Evolutionary conservation across 2,113 vertebrate species (phyloP), one percentile per base, ranked within the genome.

Genomic region (Corapipo altera): DNA sequence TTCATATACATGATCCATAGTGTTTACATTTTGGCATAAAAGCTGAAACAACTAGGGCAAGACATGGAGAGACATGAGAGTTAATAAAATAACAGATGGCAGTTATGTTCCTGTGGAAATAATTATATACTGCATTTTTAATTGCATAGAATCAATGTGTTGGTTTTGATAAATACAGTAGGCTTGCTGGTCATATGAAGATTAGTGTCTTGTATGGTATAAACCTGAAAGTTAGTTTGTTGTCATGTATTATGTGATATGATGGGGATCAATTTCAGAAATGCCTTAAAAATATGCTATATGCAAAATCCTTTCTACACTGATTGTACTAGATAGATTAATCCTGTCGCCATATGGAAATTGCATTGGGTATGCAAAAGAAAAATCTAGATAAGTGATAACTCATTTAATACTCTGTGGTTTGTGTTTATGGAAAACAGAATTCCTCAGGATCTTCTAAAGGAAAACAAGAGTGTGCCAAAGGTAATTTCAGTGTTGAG

Each of bases 351-450:
- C 79, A 84, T 89, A 74, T 94, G 89, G 91, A 85, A 96, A 92
- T 95, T 75, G 79, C 59, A 85, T 92, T 75, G 74, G 23, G 19
- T 44, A 64, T 28, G 65, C 81, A 88, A 79, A 96, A 87, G 59
- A 89, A 96, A 81, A 85, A 75, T 82, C 44, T 85, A 88, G 95
- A 83, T 88, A 91, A 96, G 91, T 90, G 85, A 89, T 94, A 95
- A 90, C 44, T 89, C 51, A 65, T 83, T 86, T 95, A 87, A 75
- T 96, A 75, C 84, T 71, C 15, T 65, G 35, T 91, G 76, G 66
- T 93, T 97, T 93, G 41, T 96, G 70, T 95, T 96, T 96, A 75
- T 97, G 87, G 91, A 95, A 97, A 96, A 92, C 85, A 85, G 66
- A 95, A 93, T 96, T 97, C 66, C 64, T 96, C 49, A 87, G 58